These are phyloP conservation scores for Nephotettix cincticeps DNA, from an alignment of 1,140 invertebrate genomes.

Conservation along the genomic window DNA sequence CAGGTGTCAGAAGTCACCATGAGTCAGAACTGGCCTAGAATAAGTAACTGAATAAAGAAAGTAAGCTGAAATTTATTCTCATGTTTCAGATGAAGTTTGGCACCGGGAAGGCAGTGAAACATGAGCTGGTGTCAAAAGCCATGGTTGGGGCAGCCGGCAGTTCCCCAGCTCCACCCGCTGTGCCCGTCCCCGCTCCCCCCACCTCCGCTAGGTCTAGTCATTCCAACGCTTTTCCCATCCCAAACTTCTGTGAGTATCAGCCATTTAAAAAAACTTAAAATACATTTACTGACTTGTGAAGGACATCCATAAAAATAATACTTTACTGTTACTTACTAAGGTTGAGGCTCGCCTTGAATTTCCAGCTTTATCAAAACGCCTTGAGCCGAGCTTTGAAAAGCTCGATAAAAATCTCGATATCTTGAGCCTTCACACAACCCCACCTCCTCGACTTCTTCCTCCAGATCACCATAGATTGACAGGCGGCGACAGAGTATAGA, in stretches of 20 bases:
- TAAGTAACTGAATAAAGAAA: too few species aligned
- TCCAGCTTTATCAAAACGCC: not conserved
- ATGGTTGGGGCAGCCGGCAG: slow-evolving; percentile 30
- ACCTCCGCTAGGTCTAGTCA: not conserved
- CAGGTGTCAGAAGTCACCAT: too few species aligned
- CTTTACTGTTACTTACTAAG: not conserved
- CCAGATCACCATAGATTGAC: not conserved
- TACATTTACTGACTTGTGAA: not conserved
- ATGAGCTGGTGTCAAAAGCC: slow-evolving; percentile 36
- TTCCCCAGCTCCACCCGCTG: slow-evolving; percentile 23
- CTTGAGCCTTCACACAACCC: not conserved
- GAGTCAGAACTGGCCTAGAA: too few species aligned
- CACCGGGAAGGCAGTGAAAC: slow-evolving; percentile 26
- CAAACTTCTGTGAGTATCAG: slow-evolving; percentile 18
- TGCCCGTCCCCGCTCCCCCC: slow-evolving; percentile 31
- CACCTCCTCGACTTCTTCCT: not conserved
- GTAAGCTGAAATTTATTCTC: slow-evolving; percentile 23
- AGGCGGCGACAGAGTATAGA: not conserved
- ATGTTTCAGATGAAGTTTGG: slow-evolving; percentile 35
- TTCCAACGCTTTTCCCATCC: not conserved
- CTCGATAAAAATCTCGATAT: not conserved
- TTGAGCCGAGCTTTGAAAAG: too few species aligned
- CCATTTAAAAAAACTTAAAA: not conserved
- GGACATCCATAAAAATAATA: not conserved
- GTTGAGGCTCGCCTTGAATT: not conserved